Conservation (phyloP, 2,113 vertebrate genomes). For the Melanerpes aurifrons region DNA sequence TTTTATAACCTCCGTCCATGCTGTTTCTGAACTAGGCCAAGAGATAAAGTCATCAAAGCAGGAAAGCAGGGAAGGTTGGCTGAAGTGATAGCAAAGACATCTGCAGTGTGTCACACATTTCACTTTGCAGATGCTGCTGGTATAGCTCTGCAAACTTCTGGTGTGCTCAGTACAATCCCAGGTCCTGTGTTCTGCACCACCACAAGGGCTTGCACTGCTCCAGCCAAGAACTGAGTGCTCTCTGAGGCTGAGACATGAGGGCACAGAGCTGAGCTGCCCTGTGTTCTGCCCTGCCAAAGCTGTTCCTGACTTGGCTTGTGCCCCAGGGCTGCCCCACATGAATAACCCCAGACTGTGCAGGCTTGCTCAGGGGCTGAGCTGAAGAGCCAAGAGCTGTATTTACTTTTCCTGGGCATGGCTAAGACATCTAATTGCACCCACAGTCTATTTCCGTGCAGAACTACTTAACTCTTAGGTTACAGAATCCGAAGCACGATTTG, state of each 20-base stretch:
- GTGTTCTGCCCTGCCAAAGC: background rate
- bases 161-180: rapidly evolving
- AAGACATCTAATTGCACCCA: slow-evolving; percentile 23
- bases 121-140: background rate
- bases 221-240: background rate
- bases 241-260: background rate
- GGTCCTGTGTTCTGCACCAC: background rate
- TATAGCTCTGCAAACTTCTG: background rate
- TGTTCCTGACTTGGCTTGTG: background rate
- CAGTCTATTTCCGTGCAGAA: slow-evolving; percentile 26
- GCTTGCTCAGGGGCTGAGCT: background rate
- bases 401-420: slow-evolving; percentile 1
- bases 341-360: background rate
- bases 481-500: slow-evolving; percentile 27
- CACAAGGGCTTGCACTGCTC: background rate
- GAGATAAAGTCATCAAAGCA: background rate
- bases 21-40: background rate
- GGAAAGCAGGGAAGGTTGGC: background rate
- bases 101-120: background rate
- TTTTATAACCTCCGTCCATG: background rate
- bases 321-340: background rate
- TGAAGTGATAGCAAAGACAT: background rate
- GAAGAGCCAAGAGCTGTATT: background rate
- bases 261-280: background rate
- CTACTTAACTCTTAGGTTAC: slow-evolving; percentile 38